Conservation (phyloP, 2,113 vertebrate species). For the Aspidoscelis tigris region DNA sequence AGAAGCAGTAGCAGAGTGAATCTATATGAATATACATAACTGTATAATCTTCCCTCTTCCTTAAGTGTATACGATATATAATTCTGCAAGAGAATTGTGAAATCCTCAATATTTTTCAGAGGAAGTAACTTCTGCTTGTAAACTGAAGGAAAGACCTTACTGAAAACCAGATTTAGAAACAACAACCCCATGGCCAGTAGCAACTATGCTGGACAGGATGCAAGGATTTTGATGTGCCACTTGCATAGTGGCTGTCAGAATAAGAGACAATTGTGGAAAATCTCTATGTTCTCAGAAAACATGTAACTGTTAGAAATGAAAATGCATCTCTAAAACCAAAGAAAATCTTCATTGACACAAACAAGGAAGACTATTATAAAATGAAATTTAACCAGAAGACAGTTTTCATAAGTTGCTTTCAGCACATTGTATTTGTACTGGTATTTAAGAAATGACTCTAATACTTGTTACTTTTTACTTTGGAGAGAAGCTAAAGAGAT, state of each 20-base stretch:
- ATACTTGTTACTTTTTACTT: conserved; percentile 9
- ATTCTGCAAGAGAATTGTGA: background rate
- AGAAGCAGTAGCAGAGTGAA: background rate
- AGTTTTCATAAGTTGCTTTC: background rate
- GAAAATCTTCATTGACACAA: background rate
- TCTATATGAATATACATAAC: background rate
- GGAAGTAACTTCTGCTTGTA: background rate
- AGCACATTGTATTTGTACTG: conserved; percentile 6
- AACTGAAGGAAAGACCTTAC: background rate
- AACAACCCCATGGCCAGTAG: background rate
- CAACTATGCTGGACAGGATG: background rate
- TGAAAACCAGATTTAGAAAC: conserved; percentile 1
- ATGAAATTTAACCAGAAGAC: background rate
- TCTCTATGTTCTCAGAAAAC: background rate
- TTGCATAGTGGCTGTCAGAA: background rate
- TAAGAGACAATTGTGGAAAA: background rate
- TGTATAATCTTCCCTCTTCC: too few species aligned
- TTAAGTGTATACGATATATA: background rate
- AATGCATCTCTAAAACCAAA: background rate
- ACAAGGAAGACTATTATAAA: background rate
- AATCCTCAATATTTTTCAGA: background rate
- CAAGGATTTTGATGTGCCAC: conserved; percentile 1
- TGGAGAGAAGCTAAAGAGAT: conserved; percentile 8
- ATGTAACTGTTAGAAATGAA: background rate
- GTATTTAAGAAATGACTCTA: conserved; percentile 9